A percentile compares a stretch with the other conserved stretches of the same genome.
Evolutionary conservation across 1,140 invertebrate species (phyloP).

Genomic region (Glomeris maerens): DNA sequence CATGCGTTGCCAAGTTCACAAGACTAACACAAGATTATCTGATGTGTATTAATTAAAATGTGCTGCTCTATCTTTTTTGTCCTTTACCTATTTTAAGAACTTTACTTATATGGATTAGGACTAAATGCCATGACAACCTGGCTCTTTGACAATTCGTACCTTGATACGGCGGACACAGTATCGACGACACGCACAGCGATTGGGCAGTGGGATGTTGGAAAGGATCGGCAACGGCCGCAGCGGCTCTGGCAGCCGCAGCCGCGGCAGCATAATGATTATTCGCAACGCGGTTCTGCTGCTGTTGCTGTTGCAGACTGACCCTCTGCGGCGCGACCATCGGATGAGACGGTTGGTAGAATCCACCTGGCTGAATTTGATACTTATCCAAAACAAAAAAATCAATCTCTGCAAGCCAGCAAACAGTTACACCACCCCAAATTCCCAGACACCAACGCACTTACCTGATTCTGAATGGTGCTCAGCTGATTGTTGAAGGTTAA

Average conservation of each 20-base stretch:
- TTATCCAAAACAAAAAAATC: constrained; percentile 24
- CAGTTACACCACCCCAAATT: constrained; percentile 2
- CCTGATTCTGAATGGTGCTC: constrained; percentile 33
- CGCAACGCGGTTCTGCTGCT: constrained; percentile 21
- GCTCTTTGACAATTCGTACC: no score
- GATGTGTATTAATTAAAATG: no score
- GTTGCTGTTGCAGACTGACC: constrained; percentile 24
- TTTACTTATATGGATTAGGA: no score
- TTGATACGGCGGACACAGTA: constrained; percentile 74
- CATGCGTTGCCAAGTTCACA: no score
- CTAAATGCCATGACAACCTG: no score
- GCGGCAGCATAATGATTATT: constrained; percentile 32
- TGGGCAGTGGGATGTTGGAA: constrained; percentile 53
- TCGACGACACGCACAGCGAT: constrained; percentile 62
- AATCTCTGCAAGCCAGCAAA: neutral
- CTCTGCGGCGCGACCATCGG: constrained; percentile 23
- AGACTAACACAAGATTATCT: no score
- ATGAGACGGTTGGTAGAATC: constrained; percentile 26
- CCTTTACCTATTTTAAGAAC: no score
- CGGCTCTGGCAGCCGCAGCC: constrained; percentile 36
- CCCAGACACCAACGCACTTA: no score
- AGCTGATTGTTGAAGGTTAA: constrained; percentile 72
- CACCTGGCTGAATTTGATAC: constrained; percentile 68
- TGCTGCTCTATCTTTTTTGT: no score
- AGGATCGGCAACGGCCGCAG: constrained; percentile 56